phyloP scores from a whole-genome alignment of 2,888 invertebrate species.

The Cynaeus angustus region DNA sequence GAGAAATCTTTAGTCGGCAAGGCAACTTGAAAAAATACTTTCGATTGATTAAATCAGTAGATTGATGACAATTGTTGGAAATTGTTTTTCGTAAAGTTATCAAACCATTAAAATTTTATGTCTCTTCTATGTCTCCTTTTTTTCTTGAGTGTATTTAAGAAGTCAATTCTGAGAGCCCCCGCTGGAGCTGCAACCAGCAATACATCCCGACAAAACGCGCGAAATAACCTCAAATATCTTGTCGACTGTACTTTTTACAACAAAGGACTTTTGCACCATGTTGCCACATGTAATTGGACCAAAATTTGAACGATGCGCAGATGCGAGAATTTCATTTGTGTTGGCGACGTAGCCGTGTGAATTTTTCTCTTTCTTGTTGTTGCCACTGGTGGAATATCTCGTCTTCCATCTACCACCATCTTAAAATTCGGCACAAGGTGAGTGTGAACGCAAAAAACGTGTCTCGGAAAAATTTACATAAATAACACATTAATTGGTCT shows the following conservation, averaged over 20 bases:
- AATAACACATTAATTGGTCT: not conserved
- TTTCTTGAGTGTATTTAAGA: no score
- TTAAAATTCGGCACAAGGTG: constrained; percentile 25
- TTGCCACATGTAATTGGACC: constrained; percentile 25
- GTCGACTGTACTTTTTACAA: constrained; percentile 1
- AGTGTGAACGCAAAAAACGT: constrained; percentile 28
- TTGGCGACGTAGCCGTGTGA: constrained; percentile 38
- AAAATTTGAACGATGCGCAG: constrained; percentile 39
- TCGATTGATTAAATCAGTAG: no score
- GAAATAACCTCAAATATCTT: not conserved
- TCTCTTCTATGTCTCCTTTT: no score
- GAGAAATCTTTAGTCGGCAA: no score
- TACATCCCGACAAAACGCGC: not conserved
- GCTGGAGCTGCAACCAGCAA: not conserved
- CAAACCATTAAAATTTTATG: no score
- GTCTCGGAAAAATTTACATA: constrained; percentile 10
- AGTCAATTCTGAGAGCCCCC: no score
- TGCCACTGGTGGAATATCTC: constrained; percentile 42
- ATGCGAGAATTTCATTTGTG: constrained; percentile 29
- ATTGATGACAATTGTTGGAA: no score
- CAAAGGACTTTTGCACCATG: constrained; percentile 1
- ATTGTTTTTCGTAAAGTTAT: no score
- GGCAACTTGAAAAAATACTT: no score
- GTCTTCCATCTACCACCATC: constrained; percentile 42
- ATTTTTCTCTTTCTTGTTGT: constrained; percentile 50